Conservation (phyloP, 2,797 vertebrate genomes). For the Orestias chungarensis region DNA sequence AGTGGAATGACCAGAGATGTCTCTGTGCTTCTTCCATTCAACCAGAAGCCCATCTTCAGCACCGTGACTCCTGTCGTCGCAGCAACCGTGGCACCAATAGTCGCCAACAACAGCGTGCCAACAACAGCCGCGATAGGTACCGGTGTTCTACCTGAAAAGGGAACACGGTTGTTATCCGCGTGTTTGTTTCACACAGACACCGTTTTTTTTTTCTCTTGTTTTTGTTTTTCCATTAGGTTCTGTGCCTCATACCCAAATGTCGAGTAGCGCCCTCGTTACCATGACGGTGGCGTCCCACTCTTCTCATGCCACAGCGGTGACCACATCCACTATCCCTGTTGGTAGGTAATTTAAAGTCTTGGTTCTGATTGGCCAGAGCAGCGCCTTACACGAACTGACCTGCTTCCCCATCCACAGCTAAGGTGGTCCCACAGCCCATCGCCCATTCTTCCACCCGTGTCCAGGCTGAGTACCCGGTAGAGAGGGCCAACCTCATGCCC, state of each 20-base stretch:
- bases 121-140: conserved; percentile 92
- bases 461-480: conserved; percentile 91
- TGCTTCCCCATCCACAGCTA: conserved; percentile 82
- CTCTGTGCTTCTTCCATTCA: neutral
- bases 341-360: conserved; percentile 88
- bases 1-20: neutral
- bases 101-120: conserved; percentile 94
- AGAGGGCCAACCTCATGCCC: conserved; percentile 92
- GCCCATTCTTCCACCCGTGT: conserved; percentile 94
- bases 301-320: conserved; percentile 94
- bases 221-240: conserved; percentile 79
- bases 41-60: conserved; percentile 95
- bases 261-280: conserved; percentile 92
- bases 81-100: conserved; percentile 96
- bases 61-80: conserved; percentile 95
- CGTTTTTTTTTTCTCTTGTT: no score
- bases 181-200: neutral
- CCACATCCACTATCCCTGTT: conserved; percentile 96
- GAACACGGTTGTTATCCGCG: neutral
- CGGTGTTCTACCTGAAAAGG: neutral
- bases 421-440: conserved; percentile 98
- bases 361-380: neutral
- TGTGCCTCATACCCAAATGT: conserved; percentile 92
- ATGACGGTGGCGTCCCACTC: conserved; percentile 98
- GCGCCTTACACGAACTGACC: neutral